Base-by-base conservation (phyloP, 2,797 vertebrate genomes). In the Chelidonichthys spinosus region DNA sequence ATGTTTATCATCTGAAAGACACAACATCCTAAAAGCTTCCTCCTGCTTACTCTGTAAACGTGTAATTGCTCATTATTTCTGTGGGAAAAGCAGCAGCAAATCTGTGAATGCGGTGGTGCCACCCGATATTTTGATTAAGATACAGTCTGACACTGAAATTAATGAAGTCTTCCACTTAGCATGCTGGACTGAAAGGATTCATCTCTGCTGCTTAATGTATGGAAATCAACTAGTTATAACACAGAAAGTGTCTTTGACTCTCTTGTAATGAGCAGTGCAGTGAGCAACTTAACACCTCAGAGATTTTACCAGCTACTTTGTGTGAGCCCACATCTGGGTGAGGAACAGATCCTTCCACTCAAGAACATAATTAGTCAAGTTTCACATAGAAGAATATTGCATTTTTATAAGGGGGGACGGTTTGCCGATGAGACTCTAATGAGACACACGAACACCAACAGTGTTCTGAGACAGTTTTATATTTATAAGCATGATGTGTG, bases 331-430 rank as follows among this genome's bases (percentile, higher is more conserved):
- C 4, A 17, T 74, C 69, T 50, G 39, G 43, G 56, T 17, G 32
- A 39, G 50, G 40, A 79, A 76, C 37, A n/a, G 54, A 71, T 68
- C 50, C 35, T 53, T 68, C 37, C 7, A 47, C 17, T 53, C 60
- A 78, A 69, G 33, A 32, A 79, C 78, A 75, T 78, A 86, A 89
- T 89, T 82, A 81, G 69, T 39, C 15, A 75, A 56, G 73, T 66
- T 72, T 89, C 64, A 80, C 72, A 84, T 74, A 50, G 67, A 74
- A 69, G 53, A 25, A 4, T 3, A 4, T 10, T 39, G n/a, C 37
- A 43, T 68, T 75, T 76, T 84, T 76, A 67, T 82, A 68, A 74
- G 42, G 63, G 67, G 60, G 79, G 60, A 61, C 58, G 11, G 42
- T 61, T 68, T 61, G 74, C 66, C 56, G 84, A 67, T 81, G 78